These are phyloP conservation scores for Drosophila prosaltans DNA, from an alignment of 1,140 invertebrate species.

Conservation along the genomic window DNA sequence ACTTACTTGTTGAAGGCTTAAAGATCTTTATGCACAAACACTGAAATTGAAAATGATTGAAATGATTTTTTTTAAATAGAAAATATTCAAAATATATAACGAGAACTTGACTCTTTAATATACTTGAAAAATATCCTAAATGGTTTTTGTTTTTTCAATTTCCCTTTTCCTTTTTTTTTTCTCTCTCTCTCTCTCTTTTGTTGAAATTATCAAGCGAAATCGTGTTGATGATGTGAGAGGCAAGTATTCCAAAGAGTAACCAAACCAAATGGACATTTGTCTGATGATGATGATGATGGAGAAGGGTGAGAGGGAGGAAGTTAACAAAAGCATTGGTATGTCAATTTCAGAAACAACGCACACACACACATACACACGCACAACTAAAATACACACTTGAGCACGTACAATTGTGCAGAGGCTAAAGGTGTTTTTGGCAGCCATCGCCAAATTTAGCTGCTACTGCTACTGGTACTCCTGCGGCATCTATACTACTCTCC, in stretches of 20 bases:
- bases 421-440: conserved; percentile 41
- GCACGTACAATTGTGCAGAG: conserved; percentile 37
- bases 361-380: conserved; percentile 27
- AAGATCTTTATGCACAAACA: neutral
- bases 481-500: neutral
- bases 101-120: no score
- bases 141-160: no score
- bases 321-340: conserved; percentile 45
- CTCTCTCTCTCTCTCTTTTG: neutral
- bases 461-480: neutral
- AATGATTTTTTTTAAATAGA: no score
- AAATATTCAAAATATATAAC: no score
- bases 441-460: conserved; percentile 33
- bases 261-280: conserved; percentile 71
- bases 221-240: neutral
- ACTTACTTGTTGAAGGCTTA: conserved; percentile 8
- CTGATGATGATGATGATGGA: conserved; percentile 18
- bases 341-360: conserved; percentile 53
- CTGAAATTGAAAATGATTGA: no score
- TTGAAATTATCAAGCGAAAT: conserved; percentile 27
- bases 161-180: neutral
- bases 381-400: conserved; percentile 50
- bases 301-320: neutral
- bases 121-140: no score
- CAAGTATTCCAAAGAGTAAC: conserved; percentile 4